These are phyloP conservation scores for Amyelois transitella DNA, from an alignment of 1,140 invertebrate species.

Conservation along the genomic window DNA sequence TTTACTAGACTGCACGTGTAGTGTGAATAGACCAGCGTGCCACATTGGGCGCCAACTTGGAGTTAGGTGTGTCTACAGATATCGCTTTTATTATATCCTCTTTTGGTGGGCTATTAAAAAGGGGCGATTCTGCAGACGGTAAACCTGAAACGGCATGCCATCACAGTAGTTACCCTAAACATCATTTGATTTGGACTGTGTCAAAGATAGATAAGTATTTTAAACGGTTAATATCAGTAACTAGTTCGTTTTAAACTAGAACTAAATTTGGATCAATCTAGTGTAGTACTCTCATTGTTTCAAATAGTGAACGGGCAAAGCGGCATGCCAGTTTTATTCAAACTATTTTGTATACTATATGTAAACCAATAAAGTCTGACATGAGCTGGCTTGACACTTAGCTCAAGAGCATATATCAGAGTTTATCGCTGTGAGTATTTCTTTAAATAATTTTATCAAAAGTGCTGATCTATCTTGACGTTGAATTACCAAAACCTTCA, in stretches of 20 bases:
- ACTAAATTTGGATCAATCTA: no score
- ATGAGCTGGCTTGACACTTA: background rate
- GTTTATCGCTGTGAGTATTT: no score
- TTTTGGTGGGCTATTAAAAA: no score
- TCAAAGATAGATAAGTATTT: background rate
- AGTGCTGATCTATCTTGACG: background rate
- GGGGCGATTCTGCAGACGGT: slow-evolving; percentile 17
- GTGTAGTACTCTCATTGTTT: no score
- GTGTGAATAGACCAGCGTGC: background rate
- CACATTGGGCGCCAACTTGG: background rate
- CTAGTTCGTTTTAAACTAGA: background rate
- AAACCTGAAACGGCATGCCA: slow-evolving; percentile 8
- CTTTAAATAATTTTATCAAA: background rate
- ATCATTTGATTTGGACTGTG: background rate
- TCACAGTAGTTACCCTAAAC: background rate
- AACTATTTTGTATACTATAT: no score
- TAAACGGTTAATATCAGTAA: background rate
- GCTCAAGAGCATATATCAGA: no score
- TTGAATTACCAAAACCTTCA: background rate
- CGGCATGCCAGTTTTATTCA: no score
- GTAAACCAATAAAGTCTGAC: no score
- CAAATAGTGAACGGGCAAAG: no score
- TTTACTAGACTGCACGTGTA: slow-evolving; percentile 7
- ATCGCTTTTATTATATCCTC: slow-evolving; percentile 6
- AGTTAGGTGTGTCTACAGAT: background rate